Conservation (phyloP, 2,113 vertebrate species). For the Nipponia nippon region DNA sequence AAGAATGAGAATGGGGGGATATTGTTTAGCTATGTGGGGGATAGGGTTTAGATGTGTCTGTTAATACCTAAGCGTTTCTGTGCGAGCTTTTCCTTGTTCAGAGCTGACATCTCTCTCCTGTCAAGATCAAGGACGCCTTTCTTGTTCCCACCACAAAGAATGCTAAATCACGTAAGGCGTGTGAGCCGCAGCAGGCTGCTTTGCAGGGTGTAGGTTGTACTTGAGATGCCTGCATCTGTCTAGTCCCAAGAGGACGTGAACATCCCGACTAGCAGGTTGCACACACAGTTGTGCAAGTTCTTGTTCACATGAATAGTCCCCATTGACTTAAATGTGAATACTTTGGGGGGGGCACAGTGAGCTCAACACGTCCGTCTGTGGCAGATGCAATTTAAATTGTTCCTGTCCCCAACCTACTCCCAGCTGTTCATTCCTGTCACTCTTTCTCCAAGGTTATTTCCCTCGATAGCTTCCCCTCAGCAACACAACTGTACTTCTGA, state of each 20-base stretch:
- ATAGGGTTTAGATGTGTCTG: not conserved
- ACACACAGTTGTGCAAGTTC: not conserved
- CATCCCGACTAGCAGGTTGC: not conserved
- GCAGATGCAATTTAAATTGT: not conserved
- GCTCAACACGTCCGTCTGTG: not conserved
- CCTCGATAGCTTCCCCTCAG: not conserved
- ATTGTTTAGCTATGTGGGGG: not conserved
- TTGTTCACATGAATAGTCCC: not conserved
- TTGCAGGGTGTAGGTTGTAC: not conserved
- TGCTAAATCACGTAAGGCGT: not conserved
- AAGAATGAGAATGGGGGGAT: not conserved
- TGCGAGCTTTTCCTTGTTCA: not conserved
- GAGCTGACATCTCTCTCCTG: not conserved
- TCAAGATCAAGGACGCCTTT: not conserved
- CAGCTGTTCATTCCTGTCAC: not conserved
- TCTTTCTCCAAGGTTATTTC: not conserved
- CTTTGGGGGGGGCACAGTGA: not conserved
- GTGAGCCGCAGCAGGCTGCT: not conserved
- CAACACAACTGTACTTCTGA: not conserved
- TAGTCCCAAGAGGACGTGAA: not conserved
- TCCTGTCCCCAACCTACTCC: not conserved
- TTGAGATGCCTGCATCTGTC: not conserved
- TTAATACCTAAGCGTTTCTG: not conserved
- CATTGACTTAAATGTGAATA: not conserved
- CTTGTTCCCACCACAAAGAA: not conserved